These are phyloP conservation scores for Apis mellifera DNA, from an alignment of 1,140 invertebrate species.

Conservation along the genomic window Amel_HAv3.1 CM009937.2:11044501-11045000, in stretches of 20 bases:
- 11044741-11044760: not conserved
- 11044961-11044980: slow-evolving; percentile 17
- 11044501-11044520: too few species aligned
- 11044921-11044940: not conserved
- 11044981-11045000: slow-evolving; percentile 31
- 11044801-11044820: too few species aligned
- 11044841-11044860: not conserved
- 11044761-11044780: not conserved
- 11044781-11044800: too few species aligned
- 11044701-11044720: slow-evolving; percentile 17
- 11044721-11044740: slow-evolving; percentile 33
- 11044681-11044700: slow-evolving; percentile 24
- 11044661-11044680: not conserved
- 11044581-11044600: not conserved
- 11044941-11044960: slow-evolving; percentile 13
- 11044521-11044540: not conserved
- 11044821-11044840: too few species aligned
- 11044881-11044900: not conserved
- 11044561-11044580: not conserved
- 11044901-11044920: not conserved
- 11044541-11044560: not conserved
- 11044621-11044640: not conserved
- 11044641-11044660: not conserved
- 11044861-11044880: not conserved
- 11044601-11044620: too few species aligned